These are phyloP conservation scores for Tetraodon nigroviridis DNA, from an alignment of 2,113 vertebrate species.

Conservation along the genomic window DNA sequence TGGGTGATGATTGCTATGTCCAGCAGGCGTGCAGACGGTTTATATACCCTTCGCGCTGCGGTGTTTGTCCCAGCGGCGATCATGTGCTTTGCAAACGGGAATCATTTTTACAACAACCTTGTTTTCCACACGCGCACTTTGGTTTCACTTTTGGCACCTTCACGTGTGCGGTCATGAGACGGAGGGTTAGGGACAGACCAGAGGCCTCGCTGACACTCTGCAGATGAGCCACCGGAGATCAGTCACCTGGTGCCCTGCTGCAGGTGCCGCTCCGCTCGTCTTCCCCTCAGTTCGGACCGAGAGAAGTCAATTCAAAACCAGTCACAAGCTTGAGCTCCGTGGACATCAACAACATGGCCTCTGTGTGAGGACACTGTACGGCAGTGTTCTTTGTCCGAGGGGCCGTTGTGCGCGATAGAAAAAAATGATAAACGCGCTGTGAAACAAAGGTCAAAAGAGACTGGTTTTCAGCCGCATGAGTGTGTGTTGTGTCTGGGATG, in stretches of 20 bases:
- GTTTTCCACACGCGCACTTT: not conserved
- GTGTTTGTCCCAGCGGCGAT: slow-evolving; percentile 31
- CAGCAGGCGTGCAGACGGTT: not conserved
- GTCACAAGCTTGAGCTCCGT: slow-evolving; percentile 9
- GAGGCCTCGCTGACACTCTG: slow-evolving; percentile 11
- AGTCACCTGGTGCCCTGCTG: slow-evolving; percentile 1
- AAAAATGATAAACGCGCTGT: too few relatives aligned
- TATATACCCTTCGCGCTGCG: not conserved
- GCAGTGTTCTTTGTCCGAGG: not conserved
- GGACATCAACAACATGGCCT: not conserved
- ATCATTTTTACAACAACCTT: slow-evolving; percentile 3
- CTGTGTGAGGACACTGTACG: slow-evolving; percentile 1
- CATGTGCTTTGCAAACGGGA: slow-evolving; percentile 40
- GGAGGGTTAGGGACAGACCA: slow-evolving; percentile 23
- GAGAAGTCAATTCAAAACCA: not conserved
- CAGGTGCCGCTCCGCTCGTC: too few relatives aligned
- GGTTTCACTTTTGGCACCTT: slow-evolving; percentile 49
- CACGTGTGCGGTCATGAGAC: slow-evolving; percentile 63
- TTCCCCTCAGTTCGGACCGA: slow-evolving; percentile 17
- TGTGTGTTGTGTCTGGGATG: too few relatives aligned
- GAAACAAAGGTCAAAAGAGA: too few relatives aligned
- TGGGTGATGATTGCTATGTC: not conserved
- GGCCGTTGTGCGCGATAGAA: not conserved
- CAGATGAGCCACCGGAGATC: slow-evolving; percentile 4
- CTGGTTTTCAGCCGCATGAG: too few relatives aligned